Evolutionary conservation across 2,797 vertebrate genomes (phyloP).

Genomic region (Petrocephalus sullivani): DNA sequence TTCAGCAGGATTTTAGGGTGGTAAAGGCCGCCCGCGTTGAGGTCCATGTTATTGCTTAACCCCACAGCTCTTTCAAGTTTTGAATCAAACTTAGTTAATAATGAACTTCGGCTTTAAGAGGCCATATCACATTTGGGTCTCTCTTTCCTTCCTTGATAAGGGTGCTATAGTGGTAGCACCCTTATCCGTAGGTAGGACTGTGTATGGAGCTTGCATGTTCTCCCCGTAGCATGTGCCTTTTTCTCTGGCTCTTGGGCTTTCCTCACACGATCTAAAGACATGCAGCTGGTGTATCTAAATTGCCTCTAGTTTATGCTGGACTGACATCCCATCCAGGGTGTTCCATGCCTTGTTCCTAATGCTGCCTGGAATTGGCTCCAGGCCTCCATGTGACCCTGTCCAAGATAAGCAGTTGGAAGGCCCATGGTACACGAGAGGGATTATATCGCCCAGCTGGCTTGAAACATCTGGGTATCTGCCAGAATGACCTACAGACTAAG

Average conservation of each 20-base stretch:
- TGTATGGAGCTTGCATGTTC: neutral
- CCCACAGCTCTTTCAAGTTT: neutral
- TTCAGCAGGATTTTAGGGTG: neutral
- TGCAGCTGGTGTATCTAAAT: neutral
- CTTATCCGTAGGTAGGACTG: neutral
- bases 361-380: neutral
- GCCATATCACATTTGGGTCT: neutral
- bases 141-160: neutral
- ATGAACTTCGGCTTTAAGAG: neutral
- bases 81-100: neutral
- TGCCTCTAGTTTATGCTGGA: neutral
- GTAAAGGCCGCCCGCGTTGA: neutral
- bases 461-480: neutral
- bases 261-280: neutral
- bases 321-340: neutral
- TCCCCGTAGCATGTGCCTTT: neutral
- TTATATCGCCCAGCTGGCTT: constrained; percentile 8
- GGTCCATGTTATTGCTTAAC: neutral
- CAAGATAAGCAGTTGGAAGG: neutral
- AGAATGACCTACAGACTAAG: neutral
- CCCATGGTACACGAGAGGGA: neutral
- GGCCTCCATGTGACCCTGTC: neutral
- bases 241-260: neutral
- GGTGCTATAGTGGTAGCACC: neutral
- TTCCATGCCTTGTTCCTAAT: neutral